A percentile compares a stretch with the other conserved stretches of the same genome.
phyloP scores from a whole-genome alignment of 2,888 invertebrate species.

The Anoplius nigerrimus region DNA sequence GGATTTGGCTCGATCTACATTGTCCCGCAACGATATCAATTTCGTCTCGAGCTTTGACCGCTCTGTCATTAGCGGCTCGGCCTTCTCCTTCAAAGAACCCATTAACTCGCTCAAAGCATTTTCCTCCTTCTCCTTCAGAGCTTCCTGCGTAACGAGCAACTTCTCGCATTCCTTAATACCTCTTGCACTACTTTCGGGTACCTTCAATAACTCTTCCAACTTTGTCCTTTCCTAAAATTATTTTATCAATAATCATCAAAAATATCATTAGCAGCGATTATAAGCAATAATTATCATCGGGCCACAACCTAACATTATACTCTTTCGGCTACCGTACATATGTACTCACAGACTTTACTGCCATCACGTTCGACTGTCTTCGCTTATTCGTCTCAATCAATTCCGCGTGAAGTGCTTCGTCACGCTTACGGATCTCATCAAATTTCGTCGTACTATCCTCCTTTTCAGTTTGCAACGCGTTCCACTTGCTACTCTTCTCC shows the following conservation, averaged over 20 bases:
- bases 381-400: constrained; percentile 83
- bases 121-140: constrained; percentile 77
- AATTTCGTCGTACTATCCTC: constrained; percentile 76
- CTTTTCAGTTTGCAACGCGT: constrained; percentile 80
- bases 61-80: constrained; percentile 81
- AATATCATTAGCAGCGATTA: neutral
- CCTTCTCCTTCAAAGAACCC: constrained; percentile 77
- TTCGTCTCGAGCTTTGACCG: constrained; percentile 83
- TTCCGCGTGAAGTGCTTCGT: constrained; percentile 79
- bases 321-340: too few relatives aligned
- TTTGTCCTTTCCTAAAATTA: constrained; percentile 79
- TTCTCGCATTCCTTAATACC: constrained; percentile 83
- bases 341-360: constrained; percentile 75
- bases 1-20: constrained; percentile 84
- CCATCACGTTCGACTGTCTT: constrained; percentile 84
- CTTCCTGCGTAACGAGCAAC: constrained; percentile 77
- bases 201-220: constrained; percentile 79
- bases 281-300: neutral
- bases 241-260: neutral
- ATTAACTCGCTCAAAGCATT: constrained; percentile 75
- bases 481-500: constrained; percentile 73
- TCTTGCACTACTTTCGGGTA: constrained; percentile 85
- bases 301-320: constrained; percentile 3
- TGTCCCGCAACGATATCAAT: constrained; percentile 82
- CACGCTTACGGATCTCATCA: constrained; percentile 76